Conservation (phyloP, 1,140 invertebrate genomes). For the Trissolcus basalis region DNA sequence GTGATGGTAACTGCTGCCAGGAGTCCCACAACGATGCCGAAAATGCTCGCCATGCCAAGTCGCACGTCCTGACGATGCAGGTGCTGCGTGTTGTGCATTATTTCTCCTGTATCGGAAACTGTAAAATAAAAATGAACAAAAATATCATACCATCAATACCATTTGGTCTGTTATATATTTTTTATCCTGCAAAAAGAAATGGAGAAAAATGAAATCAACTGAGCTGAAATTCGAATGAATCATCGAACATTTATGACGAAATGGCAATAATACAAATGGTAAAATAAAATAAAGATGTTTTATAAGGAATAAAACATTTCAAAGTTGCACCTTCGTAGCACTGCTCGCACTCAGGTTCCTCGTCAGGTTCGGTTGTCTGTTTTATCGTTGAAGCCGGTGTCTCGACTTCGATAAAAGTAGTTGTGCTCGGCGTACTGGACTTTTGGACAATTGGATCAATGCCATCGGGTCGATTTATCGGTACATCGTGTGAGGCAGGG, state of each 20-base stretch:
- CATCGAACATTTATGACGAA: no score
- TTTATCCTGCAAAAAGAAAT: no score
- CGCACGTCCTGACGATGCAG: constrained; percentile 21
- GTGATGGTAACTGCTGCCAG: constrained; percentile 57
- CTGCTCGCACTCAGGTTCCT: constrained; percentile 18
- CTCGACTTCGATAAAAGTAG: constrained; percentile 38
- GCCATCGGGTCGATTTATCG: constrained; percentile 66
- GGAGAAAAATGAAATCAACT: no score
- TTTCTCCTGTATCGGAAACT: background rate
- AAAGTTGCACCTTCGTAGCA: constrained; percentile 26
- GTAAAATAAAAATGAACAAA: no score
- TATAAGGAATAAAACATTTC: no score
- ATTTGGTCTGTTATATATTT: no score
- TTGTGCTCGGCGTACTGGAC: constrained; percentile 8
- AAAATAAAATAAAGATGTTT: no score
- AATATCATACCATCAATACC: no score
- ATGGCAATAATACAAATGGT: no score
- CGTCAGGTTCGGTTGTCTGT: no score
- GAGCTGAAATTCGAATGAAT: no score
- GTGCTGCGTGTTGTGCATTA: constrained; percentile 52
- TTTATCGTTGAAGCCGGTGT: constrained; percentile 41
- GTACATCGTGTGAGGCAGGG: constrained; percentile 27
- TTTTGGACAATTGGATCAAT: constrained; percentile 62
- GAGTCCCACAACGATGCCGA: constrained; percentile 63
- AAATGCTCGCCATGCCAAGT: constrained; percentile 62